Evolutionary conservation across 2,797 vertebrate genomes (phyloP), one percentile per base, ranked within the genome.

Genomic region (Schizopygopsis pylzovi): DNA sequence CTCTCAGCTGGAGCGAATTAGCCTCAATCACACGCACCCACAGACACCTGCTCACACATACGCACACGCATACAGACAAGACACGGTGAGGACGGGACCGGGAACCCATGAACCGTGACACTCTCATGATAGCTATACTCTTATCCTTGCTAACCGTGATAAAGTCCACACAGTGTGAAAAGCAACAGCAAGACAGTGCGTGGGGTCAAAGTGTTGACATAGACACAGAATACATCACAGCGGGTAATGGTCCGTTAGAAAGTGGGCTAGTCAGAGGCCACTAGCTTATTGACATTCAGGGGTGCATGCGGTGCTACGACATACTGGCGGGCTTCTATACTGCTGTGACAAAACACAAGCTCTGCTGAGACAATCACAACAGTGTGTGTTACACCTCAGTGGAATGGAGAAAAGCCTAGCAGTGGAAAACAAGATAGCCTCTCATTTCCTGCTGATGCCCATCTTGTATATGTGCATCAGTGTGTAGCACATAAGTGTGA

Each of bases 241-340:
- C 16, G 84, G 77, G 82, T 87, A 91, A 90, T 89, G 87, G 80
- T 39, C 68, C 75, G 71, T 83, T 83, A 90, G 85, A 90, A 79
- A 88, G 79, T 54, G 52, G 85, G 79, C 52, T 68, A 79, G 79
- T 81, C 79, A 47, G 73, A 78, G 87, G 86, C 85, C 71, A 84
- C 79, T 54, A 73, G 78, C 83, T 87, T 87, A 89, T 87, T 89
- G 87, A 85, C 79, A 85, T 85, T 83, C 89, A 75, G 54, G 18
- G 45, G 20, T 70, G 78, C 77, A 87, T 56, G 33, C 22, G 0
- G 56, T 39, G 54, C 84, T 68, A 12, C 8, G 4, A 65, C 79
- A 85, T 71, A 61, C 65, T 61, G 70, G 45, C 68, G 72, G 81
- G 59, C 78, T 47, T 65, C 49, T 89, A 80, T 71, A 73, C 83